Evolutionary conservation across 2,888 invertebrate species (phyloP).

Genomic region (Eurytoma adleriae): DNA sequence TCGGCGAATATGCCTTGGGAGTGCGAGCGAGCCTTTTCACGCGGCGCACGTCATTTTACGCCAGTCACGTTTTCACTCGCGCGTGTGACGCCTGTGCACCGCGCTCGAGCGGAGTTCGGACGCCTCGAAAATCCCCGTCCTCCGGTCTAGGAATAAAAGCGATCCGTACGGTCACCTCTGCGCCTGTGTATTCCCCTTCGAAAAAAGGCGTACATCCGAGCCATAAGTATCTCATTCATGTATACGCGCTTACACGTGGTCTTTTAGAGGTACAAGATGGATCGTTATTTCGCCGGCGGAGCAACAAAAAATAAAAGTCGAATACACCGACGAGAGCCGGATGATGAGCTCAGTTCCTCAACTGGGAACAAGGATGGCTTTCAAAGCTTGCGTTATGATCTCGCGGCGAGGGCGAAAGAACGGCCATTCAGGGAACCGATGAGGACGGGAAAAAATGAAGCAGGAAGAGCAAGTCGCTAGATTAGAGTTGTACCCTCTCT

Average conservation of each 20-base stretch:
- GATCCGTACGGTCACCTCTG: neutral
- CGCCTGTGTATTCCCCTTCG: neutral
- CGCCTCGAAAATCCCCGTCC: constrained; percentile 15
- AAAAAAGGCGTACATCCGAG: neutral
- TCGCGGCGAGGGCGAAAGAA: neutral
- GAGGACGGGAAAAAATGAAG: constrained; percentile 18
- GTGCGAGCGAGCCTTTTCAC: no score
- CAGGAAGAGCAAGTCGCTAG: constrained; percentile 10
- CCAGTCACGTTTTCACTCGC: constrained; percentile 30
- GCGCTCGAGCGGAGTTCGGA: no score
- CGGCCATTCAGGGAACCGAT: constrained; percentile 18
- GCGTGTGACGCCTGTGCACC: neutral
- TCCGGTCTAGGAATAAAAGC: constrained; percentile 22
- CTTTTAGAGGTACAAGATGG: constrained; percentile 66
- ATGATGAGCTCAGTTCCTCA: constrained; percentile 61
- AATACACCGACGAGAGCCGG: constrained; percentile 32
- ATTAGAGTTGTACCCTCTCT: neutral
- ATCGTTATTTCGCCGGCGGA: constrained; percentile 65
- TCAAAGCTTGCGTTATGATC: constrained; percentile 62
- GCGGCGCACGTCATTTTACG: neutral
- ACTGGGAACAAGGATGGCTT: constrained; percentile 68
- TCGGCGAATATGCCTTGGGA: neutral
- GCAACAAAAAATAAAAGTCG: constrained; percentile 27
- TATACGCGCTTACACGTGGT: neutral
- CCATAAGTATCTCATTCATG: constrained; percentile 41